Base-by-base conservation (phyloP, 1,140 invertebrate species). In the Rhagoletis zephyria region DNA sequence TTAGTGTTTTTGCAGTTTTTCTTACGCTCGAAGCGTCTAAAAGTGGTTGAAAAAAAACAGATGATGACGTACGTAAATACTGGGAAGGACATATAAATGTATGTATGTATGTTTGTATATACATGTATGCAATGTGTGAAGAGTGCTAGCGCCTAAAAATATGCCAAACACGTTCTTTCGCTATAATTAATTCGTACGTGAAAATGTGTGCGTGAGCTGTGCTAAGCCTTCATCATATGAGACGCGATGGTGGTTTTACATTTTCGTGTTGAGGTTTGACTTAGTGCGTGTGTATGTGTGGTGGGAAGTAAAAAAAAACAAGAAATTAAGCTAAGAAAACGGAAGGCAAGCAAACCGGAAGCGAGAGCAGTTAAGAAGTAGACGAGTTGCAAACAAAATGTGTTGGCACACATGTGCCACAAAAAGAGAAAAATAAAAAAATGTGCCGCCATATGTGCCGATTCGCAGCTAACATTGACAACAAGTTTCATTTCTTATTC, bases 131-230 rank as follows among this genome's bases (percentile, higher is more conserved):
- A 19, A 3, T 30, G 9, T 4, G 10, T 10, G 45, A 45, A 3
- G 42, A 42, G 67, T 74, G 67, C 45, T 74, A 74, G 67, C 67
- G 67, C 67, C 67, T 74, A 74, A 45, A 74, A 74, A 48, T 74
- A 74, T 74, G 67, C 67, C 67, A 48, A 48, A 74, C 42, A 74
- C 67, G 67, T 74, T 42, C 67, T 6, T 4, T 16, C 42, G 67
- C 67, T 42, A 16, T 74, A 74, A 74, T 74, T 74, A 74, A 74
- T 74, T 74, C 67, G 67, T 74, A 74, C 67, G 67, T 74, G 67
- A 74, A 74, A 74, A 74, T 74, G 67, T 45, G 9, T 12, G 40
- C 40, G 40, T 70, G 65, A 70, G 65, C 12, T 12, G 65, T 56
- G 51, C 10, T 56, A 56, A 56, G 51, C 51, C 10, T 56, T 14